Conservation (phyloP, 2,888 invertebrate genomes). For the Agrochola lychnidis region DNA sequence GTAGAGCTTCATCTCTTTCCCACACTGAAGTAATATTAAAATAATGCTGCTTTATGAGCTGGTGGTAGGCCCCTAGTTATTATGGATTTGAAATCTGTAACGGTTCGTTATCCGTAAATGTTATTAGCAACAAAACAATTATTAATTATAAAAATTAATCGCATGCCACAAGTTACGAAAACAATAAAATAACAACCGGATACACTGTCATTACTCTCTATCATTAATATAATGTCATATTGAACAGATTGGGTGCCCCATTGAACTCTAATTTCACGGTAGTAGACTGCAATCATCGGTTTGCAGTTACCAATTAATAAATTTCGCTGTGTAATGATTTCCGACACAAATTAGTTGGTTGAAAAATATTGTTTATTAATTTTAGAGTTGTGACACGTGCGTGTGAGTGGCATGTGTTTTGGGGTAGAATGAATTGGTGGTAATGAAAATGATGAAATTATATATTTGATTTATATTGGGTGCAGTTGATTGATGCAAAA, state of each 20-base stretch:
- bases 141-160: slow-evolving; percentile 23
- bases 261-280: slow-evolving; percentile 63
- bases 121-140: neutral
- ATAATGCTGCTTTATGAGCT: too few species aligned
- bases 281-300: slow-evolving; percentile 55
- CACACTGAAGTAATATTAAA: too few species aligned
- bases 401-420: slow-evolving; percentile 49
- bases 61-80: too few species aligned
- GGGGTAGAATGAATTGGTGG: slow-evolving; percentile 10
- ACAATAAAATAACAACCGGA: slow-evolving; percentile 55
- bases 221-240: slow-evolving; percentile 60
- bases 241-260: slow-evolving; percentile 45
- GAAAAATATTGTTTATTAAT: slow-evolving; percentile 64
- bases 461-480: neutral
- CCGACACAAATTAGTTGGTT: slow-evolving; percentile 61
- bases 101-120: neutral
- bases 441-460: neutral
- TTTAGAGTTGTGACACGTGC: slow-evolving; percentile 62
- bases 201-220: slow-evolving; percentile 50
- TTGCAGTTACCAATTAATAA: slow-evolving; percentile 57
- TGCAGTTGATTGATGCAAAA: neutral
- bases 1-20: too few species aligned
- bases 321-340: slow-evolving; percentile 69
- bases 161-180: slow-evolving; percentile 48
- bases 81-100: neutral